These are phyloP conservation scores for Origma solitaria DNA, from an alignment of 2,113 vertebrate species.

Conservation along the genomic window DNA sequence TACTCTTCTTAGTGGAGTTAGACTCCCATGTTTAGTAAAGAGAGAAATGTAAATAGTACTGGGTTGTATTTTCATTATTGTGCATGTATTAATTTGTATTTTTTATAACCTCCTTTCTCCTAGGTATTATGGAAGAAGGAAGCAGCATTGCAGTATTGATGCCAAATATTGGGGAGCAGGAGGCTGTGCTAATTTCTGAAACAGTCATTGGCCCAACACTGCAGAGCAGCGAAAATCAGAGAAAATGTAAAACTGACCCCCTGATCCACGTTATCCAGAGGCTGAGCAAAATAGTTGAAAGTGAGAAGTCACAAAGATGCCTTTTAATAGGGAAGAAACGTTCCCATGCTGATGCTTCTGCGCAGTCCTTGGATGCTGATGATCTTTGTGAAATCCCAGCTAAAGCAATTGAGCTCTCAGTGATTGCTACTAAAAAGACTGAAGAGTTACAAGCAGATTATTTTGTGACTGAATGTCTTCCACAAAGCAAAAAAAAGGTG, in stretches of 20 bases:
- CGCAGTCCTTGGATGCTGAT: conserved; percentile 15
- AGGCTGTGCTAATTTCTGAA: conserved; percentile 73
- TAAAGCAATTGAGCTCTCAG: conserved; percentile 71
- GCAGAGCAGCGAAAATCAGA: conserved; percentile 51
- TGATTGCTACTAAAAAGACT: conserved; percentile 49
- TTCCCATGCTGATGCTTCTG: conserved; percentile 52
- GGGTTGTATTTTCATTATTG: neutral
- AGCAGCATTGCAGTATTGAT: conserved; percentile 78
- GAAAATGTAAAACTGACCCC: conserved; percentile 80
- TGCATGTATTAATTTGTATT: neutral
- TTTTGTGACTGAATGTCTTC: conserved; percentile 37
- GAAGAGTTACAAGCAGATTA: conserved; percentile 37
- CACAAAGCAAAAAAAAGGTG: conserved; percentile 70
- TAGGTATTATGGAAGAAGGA: conserved; percentile 89
- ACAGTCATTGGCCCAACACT: conserved; percentile 61
- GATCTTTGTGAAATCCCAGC: conserved; percentile 62
- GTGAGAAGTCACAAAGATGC: conserved; percentile 82
- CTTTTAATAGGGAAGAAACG: conserved; percentile 83
- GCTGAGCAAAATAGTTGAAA: conserved; percentile 93
- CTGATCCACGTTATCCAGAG: conserved; percentile 96
- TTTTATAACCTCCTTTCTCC: neutral
- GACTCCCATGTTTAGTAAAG: neutral
- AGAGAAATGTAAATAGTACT: neutral
- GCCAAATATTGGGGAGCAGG: conserved; percentile 74
- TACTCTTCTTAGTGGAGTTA: neutral